Evolutionary conservation across 2,113 vertebrate species (phyloP), one percentile per base, ranked within the genome.

Genomic region (Lophius piscatorius): DNA sequence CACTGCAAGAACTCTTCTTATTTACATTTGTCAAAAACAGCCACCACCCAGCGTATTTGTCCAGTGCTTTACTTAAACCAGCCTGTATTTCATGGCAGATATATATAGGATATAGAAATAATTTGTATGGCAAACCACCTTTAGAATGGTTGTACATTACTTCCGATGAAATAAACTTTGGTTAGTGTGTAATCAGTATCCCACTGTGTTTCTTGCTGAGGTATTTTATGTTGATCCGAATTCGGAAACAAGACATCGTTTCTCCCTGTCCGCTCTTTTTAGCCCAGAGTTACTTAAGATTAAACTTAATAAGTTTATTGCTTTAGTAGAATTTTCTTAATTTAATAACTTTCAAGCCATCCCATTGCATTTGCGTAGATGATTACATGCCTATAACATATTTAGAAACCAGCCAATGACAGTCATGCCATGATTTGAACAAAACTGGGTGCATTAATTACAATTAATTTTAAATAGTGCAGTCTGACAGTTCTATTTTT

Each of bases 401-500:
- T 82, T 82, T 51, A 50, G 58, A 69, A 46, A 60, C 70, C 54
- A 73, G 55, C 76, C 85, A 77, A 76, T 86, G 78, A 63, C 50
- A 48, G 58, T 77, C 68, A 78, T 83, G 66, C 16, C n/a, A 70
- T 80, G 74, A 84, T 86, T 75, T 74, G 50, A 82, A 55, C 24
- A 42, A 72, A 79, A 73, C 41, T 58, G 70, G 73, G 74, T 72
- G 56, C 70, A 86, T 86, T 84, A 81, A 86, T 89, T 80, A 70
- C 65, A 74, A 76, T 87, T 79, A 78, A 76, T 77, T 57, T 70
- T 82, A 70, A 82, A 81, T 79, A 70, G 83, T 85, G 70, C 61
- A 45, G 65, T 41, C 70, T 84, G 83, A 70, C 85, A 78, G 70
- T 78, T 83, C 86, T 84, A 80, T 73, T 81, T 83, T 82, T 55